These are phyloP conservation scores for Platygyra sinensis DNA, from an alignment of 64 coral and sea anemone genomes.

Conservation along the genomic window DNA sequence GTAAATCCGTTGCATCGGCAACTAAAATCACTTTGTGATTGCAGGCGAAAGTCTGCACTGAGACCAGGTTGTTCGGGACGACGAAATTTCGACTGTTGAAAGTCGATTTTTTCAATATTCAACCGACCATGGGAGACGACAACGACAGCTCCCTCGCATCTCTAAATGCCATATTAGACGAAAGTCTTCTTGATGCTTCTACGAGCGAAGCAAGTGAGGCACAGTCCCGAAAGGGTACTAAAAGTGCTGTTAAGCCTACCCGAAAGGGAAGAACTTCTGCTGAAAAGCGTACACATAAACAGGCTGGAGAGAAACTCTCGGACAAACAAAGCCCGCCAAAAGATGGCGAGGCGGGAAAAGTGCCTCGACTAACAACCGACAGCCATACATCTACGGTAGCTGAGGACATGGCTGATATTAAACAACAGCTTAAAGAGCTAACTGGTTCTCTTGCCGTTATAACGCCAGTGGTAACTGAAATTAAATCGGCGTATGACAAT, in stretches of 20 bases:
- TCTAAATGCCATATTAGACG: background rate
- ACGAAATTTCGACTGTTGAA: background rate
- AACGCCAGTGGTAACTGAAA: conserved; percentile 38
- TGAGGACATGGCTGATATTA: background rate
- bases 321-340: no score
- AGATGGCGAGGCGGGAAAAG: background rate
- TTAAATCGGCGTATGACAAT: conserved; percentile 41
- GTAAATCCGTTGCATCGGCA: background rate
- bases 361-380: background rate
- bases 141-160: background rate
- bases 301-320: conserved; percentile 11
- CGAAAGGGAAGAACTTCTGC: background rate
- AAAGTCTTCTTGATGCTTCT: background rate
- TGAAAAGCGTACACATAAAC: background rate
- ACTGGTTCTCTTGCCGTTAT: conserved; percentile 11
- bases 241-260: background rate
- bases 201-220: background rate
- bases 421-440: background rate
- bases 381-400: background rate
- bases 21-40: background rate
- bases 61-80: background rate
- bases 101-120: background rate
- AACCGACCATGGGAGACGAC: background rate
- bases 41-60: background rate
- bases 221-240: conserved; percentile 6